Conservation (phyloP, 2,797 vertebrate genomes). For the Smutsia gigantea region DNA sequence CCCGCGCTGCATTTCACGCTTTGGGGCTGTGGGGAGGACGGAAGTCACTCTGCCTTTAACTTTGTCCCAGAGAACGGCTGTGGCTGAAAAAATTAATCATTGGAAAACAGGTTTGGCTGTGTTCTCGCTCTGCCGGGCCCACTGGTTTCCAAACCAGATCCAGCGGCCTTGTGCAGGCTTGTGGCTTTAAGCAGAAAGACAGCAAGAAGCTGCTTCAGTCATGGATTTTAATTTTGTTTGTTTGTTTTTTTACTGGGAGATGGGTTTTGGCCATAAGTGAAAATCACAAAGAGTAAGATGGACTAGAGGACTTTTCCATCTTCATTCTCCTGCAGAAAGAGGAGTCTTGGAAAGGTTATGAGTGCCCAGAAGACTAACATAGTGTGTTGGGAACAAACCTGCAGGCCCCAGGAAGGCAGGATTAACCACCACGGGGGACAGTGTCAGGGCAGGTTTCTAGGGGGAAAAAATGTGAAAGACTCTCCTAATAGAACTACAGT, state of each 20-base stretch:
- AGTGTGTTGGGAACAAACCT: fast-evolving
- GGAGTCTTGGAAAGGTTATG: background rate
- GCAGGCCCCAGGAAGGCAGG: background rate
- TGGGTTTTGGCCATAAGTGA: background rate
- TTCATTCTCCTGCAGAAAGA: background rate
- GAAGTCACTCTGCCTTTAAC: background rate
- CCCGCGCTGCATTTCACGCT: background rate
- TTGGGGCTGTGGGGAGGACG: background rate
- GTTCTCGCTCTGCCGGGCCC: background rate
- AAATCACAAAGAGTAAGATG: background rate
- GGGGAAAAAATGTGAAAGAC: background rate
- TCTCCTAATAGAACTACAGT: background rate
- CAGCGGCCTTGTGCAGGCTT: background rate
- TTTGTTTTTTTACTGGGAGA: background rate
- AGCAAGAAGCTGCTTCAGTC: background rate
- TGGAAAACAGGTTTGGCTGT: constrained; percentile 1
- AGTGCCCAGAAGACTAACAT: background rate
- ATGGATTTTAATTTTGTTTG: background rate
- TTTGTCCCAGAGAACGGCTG: background rate
- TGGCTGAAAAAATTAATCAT: background rate
- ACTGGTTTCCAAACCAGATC: background rate
- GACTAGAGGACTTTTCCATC: background rate
- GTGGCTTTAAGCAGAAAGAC: background rate
- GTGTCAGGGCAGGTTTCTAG: background rate
- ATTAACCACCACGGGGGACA: background rate